These are phyloP conservation scores for Samia ricini DNA, from an alignment of 1,140 invertebrate genomes.

Conservation along the genomic window DNA sequence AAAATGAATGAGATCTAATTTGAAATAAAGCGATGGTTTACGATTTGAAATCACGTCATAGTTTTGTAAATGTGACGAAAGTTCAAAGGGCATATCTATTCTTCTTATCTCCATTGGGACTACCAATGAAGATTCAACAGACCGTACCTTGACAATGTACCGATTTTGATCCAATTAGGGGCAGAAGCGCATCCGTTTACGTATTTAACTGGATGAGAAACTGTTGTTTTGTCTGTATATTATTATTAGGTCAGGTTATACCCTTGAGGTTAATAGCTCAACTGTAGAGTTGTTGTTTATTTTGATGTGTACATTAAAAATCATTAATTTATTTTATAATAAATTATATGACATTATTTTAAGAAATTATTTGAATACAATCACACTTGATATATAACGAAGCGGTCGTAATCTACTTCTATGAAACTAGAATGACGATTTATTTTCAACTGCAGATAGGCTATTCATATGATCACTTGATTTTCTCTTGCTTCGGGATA, in stretches of 20 bases:
- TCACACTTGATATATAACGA: no score
- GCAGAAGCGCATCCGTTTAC: slow-evolving; percentile 56
- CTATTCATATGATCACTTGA: no score
- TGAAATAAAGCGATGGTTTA: no score
- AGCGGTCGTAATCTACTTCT: no score
- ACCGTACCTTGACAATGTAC: slow-evolving; percentile 42
- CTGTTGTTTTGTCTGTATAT: slow-evolving; percentile 30
- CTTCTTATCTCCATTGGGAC: slow-evolving; percentile 20
- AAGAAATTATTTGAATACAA: no score
- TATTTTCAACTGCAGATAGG: no score
- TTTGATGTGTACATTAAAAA: no score
- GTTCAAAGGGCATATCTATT: slow-evolving; percentile 34
- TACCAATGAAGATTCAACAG: slow-evolving; percentile 20
- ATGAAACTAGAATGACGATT: no score
- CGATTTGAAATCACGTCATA: background rate
- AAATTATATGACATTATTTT: no score
- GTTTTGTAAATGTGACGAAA: background rate
- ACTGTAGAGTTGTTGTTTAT: slow-evolving; percentile 9
- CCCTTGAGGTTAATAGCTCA: slow-evolving; percentile 14
- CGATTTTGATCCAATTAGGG: slow-evolving; percentile 66
- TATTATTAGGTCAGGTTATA: slow-evolving; percentile 19
- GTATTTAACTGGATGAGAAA: slow-evolving; percentile 56
- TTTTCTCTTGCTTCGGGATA: no score
- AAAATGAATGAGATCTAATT: no score
- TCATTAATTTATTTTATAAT: no score